Evolutionary conservation across 2,888 invertebrate genomes (phyloP).

Genomic region (Capitulum mitella): DNA sequence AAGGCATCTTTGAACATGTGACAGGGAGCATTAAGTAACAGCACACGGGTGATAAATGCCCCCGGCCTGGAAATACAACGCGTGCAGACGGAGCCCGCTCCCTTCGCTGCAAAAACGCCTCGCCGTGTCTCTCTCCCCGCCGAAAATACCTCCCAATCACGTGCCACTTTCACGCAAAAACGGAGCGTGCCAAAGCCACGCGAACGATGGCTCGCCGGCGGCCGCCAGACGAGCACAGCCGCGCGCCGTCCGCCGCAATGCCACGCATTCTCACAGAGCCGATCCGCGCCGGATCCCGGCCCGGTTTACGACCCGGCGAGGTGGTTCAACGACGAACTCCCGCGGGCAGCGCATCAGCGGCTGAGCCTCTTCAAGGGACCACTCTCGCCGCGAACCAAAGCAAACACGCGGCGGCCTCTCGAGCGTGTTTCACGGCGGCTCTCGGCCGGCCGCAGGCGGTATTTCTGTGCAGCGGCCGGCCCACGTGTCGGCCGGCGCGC

Average conservation of each 20-base stretch:
- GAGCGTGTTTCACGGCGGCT: too few relatives aligned
- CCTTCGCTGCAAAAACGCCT: not conserved
- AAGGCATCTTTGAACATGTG: too few relatives aligned
- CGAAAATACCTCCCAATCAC: not conserved
- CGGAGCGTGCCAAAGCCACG: not conserved
- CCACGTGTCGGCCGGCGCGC: not conserved
- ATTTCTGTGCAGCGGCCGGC: not conserved
- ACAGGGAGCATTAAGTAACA: not conserved
- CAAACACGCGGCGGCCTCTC: too few relatives aligned
- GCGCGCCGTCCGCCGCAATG: too few relatives aligned
- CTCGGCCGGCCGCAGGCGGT: not conserved
- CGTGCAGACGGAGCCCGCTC: not conserved
- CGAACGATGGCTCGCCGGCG: not conserved
- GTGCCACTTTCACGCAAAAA: conserved; percentile 10
- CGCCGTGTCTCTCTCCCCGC: not conserved
- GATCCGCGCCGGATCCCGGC: too few relatives aligned
- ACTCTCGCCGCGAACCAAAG: too few relatives aligned
- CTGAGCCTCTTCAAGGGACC: too few relatives aligned
- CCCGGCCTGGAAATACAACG: not conserved
- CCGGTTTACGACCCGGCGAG: too few relatives aligned
- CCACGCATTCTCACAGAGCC: too few relatives aligned
- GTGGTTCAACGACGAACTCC: too few relatives aligned
- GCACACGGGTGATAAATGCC: not conserved
- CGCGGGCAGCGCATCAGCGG: too few relatives aligned
- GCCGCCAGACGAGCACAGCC: too few relatives aligned